phyloP scores from a whole-genome alignment of 2,113 vertebrate genomes.

The Bolborhynchus lineola region DNA sequence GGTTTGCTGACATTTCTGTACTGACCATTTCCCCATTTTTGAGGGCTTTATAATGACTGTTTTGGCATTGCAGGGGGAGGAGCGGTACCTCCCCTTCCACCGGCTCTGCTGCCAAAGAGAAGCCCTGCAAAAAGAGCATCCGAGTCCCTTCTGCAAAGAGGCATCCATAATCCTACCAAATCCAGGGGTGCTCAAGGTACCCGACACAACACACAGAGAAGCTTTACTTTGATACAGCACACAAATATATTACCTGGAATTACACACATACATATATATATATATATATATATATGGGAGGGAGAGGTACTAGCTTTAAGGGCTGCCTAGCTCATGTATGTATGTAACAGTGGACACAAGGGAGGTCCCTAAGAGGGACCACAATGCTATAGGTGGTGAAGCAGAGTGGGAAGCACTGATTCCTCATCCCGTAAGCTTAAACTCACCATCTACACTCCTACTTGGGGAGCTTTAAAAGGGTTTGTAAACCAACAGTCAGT shows the following conservation, averaged over 20 bases:
- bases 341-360: not conserved
- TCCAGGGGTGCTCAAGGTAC: not conserved
- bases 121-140: not conserved
- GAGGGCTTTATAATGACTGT: conserved; percentile 1
- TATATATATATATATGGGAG: no score
- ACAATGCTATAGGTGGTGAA: not conserved
- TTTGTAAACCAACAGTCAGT: not conserved
- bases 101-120: not conserved
- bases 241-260: not conserved
- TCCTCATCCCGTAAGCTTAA: not conserved
- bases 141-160: not conserved
- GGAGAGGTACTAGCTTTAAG: not conserved
- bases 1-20: not conserved
- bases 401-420: not conserved
- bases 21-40: not conserved
- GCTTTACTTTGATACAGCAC: fast-evolving
- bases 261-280: fast-evolving
- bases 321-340: fast-evolving
- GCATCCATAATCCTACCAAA: not conserved
- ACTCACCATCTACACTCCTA: not conserved
- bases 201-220: no score
- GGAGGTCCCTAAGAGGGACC: not conserved
- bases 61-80: not conserved
- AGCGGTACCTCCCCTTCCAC: not conserved
- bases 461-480: not conserved